A percentile compares a stretch with the other conserved stretches of the same genome.
Evolutionary conservation across 2,888 invertebrate genomes (phyloP).

Genomic region (Acleris emargana): DNA sequence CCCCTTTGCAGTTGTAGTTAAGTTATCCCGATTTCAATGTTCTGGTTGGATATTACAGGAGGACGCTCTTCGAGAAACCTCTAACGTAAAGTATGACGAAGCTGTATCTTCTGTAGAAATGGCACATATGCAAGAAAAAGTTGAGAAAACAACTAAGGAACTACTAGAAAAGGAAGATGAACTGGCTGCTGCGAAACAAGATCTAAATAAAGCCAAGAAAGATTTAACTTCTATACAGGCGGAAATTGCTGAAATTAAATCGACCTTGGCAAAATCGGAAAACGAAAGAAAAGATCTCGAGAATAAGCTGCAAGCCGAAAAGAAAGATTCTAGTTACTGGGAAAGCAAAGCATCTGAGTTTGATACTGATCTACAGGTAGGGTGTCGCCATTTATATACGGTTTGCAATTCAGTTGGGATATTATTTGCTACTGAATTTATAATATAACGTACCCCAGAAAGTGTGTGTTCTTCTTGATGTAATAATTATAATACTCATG

Average conservation of each 20-base stretch:
- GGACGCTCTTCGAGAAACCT: conserved; percentile 71
- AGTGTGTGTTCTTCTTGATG: too few species aligned
- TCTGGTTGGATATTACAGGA: conserved; percentile 55
- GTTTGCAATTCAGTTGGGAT: too few species aligned
- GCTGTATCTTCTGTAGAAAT: conserved; percentile 78
- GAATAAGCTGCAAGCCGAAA: conserved; percentile 83
- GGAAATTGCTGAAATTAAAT: conserved; percentile 73
- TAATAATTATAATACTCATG: too few species aligned
- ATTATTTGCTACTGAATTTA: too few species aligned
- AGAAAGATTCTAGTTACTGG: conserved; percentile 86
- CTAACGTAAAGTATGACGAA: conserved; percentile 76
- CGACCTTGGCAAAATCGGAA: conserved; percentile 69
- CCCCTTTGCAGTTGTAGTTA: neutral
- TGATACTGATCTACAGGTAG: conserved; percentile 84
- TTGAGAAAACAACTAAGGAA: conserved; percentile 61
- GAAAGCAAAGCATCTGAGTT: conserved; percentile 85
- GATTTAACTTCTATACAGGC: conserved; percentile 69
- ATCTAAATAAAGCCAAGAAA: conserved; percentile 72
- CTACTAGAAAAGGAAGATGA: conserved; percentile 70
- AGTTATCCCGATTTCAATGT: neutral
- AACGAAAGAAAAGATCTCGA: conserved; percentile 86
- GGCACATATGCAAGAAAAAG: conserved; percentile 76
- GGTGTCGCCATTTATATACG: neutral
- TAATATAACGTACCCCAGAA: too few species aligned
- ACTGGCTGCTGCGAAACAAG: conserved; percentile 58